Conservation (phyloP, 2,797 vertebrate species). For the Platalea minor region DNA sequence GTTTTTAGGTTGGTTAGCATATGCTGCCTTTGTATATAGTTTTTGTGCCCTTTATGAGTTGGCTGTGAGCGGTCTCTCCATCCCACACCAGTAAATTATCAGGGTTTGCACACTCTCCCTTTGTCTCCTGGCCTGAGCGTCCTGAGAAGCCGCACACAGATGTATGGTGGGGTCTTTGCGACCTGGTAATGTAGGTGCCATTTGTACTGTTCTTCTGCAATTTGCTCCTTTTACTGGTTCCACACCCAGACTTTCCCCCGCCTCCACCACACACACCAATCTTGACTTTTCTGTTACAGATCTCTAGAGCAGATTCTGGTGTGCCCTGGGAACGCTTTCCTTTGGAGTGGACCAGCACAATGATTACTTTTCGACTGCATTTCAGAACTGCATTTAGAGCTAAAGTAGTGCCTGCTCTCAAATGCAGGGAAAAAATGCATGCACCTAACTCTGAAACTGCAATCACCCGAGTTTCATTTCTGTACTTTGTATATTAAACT, state of each 20-base stretch:
- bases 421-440: neutral
- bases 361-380: neutral
- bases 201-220: neutral
- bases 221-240: neutral
- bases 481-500: neutral
- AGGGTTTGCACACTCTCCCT: neutral
- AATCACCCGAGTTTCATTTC: neutral
- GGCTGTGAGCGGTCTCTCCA: neutral
- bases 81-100: neutral
- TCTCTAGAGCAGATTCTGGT: neutral
- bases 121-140: neutral
- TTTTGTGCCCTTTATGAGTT: neutral
- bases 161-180: neutral
- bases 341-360: neutral
- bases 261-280: neutral
- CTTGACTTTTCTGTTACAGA: neutral
- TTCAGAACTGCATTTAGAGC: neutral
- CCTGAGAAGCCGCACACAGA: neutral
- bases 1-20: neutral
- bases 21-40: neutral
- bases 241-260: fast-evolving
- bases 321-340: fast-evolving
- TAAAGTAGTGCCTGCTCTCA: neutral
- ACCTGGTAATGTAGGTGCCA: fast-evolving
- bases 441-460: neutral